Base-by-base conservation (phyloP, 2,113 vertebrate species). In the Acanthochromis polyacanthus region DNA sequence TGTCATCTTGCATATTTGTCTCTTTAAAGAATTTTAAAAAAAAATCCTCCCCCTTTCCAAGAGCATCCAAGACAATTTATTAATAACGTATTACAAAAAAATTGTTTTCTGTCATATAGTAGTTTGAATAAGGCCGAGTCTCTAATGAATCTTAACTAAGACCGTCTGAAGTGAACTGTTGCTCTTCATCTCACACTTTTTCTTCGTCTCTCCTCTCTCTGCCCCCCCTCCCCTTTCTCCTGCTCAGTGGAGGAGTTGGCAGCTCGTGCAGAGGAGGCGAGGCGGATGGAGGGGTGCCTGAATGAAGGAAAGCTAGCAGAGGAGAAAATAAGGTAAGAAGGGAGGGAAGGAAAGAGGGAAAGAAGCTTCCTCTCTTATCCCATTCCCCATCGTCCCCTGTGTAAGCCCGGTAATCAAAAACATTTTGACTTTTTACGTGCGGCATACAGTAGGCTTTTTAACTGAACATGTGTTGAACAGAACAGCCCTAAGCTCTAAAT, bases 271-370 rank as follows among this genome's bases (percentile, higher is more conserved):
- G 79, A 89, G 76, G 91, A 93, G 84, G 89, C 81, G 66, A 87
- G 85, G 85, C 72, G 67, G 78, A 88, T 90, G 90, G 87, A 83
- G 84, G 90, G 77, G 65, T 73, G 88, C 74, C 83, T 91, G 87
- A 89, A 65, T 71, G 88, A 91, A 78, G 82, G 83, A 56, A 88
- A 91, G 83, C 85, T 87, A 89, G 88, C 85, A 62, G 89, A 89
- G 90, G 90, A 86, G 89, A 90, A 93, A 89, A 92, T 89, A 84
- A 91, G 90, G 91, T 92, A 91, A 87, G 80, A 64, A 75, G 69
- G 68, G 19, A 68, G 73, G 51, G 76, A 81, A 63, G 76, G 72
- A 83, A 38, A 77, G 71, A 73, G 74, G 61, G 75, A 86, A 40
- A 73, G 80, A 82, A 68, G 71, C 81, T 86, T 76, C 85, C 75